Conservation (phyloP, 2,888 invertebrate species). For the Dasysyrphus tricinctus region DNA sequence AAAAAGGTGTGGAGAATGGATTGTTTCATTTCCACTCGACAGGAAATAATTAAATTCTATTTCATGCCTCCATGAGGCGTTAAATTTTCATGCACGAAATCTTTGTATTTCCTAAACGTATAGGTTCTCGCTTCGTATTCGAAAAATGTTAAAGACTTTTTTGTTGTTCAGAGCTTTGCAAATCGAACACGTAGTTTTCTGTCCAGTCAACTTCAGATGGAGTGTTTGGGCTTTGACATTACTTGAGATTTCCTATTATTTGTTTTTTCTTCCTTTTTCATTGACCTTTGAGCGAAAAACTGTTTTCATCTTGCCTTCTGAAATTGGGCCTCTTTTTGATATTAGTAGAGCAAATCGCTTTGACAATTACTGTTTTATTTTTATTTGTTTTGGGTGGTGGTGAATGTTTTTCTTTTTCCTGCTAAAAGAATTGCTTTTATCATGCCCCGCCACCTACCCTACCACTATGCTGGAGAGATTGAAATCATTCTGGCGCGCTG, state of each 20-base stretch:
- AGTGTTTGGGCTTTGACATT: constrained; percentile 12
- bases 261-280: constrained; percentile 1
- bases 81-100: constrained; percentile 57
- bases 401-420: constrained; percentile 24
- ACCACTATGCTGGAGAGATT: neutral
- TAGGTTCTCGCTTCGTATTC: neutral
- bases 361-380: constrained; percentile 57
- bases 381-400: constrained; percentile 26
- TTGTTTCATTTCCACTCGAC: constrained; percentile 56
- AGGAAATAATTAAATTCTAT: constrained; percentile 69
- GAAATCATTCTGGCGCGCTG: constrained; percentile 26
- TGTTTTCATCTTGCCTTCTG: neutral
- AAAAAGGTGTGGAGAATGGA: constrained; percentile 56
- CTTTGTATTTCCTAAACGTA: neutral
- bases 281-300: constrained; percentile 42
- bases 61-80: constrained; percentile 59
- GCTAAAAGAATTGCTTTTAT: constrained; percentile 36
- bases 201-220: neutral
- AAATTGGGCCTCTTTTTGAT: constrained; percentile 25
- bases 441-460: neutral
- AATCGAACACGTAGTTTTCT: neutral
- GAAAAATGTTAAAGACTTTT: constrained; percentile 22
- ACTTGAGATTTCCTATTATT: constrained; percentile 1
- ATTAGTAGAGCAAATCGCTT: constrained; percentile 50
- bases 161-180: constrained; percentile 18